Evolutionary conservation across 2,888 invertebrate species (phyloP).

Genomic region (Norana najaformis): DNA sequence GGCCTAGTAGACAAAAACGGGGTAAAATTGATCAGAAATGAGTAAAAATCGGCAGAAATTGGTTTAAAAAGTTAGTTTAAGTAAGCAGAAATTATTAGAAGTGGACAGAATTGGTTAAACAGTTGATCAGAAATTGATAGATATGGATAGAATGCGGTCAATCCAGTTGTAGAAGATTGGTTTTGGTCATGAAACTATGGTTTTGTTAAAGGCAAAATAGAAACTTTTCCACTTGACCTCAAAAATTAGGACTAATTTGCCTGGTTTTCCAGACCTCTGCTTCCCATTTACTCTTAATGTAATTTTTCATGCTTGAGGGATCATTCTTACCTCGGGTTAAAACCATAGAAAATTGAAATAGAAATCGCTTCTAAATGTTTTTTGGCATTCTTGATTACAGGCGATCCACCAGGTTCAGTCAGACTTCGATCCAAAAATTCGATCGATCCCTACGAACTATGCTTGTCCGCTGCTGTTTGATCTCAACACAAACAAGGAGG

Average conservation of each 20-base stretch:
- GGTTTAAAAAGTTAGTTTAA: neutral
- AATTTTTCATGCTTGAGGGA: neutral
- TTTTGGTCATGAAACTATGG: neutral
- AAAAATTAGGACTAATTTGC: no score
- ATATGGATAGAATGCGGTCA: neutral
- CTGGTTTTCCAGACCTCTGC: no score
- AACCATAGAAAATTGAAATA: neutral
- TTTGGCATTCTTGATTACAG: constrained; percentile 6
- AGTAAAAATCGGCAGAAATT: neutral
- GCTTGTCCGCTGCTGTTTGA: constrained; percentile 33
- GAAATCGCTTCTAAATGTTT: neutral
- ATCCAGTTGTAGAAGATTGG: neutral
- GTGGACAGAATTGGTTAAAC: neutral
- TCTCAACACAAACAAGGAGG: constrained; percentile 31
- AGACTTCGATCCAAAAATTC: constrained; percentile 28
- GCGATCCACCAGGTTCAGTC: constrained; percentile 32
- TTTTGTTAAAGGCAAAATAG: neutral
- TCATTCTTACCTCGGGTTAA: neutral
- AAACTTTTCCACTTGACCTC: neutral
- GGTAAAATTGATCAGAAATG: no score
- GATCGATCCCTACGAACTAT: constrained; percentile 15
- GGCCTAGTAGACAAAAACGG: neutral
- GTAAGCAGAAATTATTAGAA: neutral
- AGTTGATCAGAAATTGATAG: neutral
- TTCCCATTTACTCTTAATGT: neutral